phyloP scores from a whole-genome alignment of 2,113 vertebrate genomes.

The Pyrgilauda ruficollis region DNA sequence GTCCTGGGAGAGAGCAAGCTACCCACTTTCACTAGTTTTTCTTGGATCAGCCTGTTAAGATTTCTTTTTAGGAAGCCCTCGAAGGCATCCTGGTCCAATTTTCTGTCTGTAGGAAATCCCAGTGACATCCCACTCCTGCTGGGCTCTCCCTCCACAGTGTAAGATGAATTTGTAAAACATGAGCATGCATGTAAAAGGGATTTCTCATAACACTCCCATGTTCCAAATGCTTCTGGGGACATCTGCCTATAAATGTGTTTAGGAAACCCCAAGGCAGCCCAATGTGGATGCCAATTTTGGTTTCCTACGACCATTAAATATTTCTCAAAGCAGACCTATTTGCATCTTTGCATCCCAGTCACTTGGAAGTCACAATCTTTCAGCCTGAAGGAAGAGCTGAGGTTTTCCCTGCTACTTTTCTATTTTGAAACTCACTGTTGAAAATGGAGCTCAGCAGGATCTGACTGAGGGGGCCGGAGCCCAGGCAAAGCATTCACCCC shows the following conservation, averaged over 20 bases:
- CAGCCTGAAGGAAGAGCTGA: not conserved
- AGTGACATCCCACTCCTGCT: not conserved
- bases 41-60: not conserved
- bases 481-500: not conserved
- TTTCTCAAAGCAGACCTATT: not conserved
- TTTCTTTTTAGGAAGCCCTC: not conserved
- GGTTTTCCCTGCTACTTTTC: not conserved
- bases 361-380: not conserved
- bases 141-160: not conserved
- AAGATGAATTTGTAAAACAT: not conserved
- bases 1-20: not conserved
- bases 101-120: not conserved
- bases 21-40: not conserved
- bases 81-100: not conserved
- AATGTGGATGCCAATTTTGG: not conserved
- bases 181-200: not conserved
- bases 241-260: not conserved
- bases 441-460: not conserved
- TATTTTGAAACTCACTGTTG: not conserved
- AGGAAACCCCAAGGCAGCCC: constrained; percentile 4
- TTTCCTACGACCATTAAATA: not conserved
- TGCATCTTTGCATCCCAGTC: not conserved
- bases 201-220: not conserved
- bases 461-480: not conserved
- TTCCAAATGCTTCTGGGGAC: not conserved